These are phyloP conservation scores for Leptopilina boulardi DNA, from an alignment of 1,140 invertebrate genomes.

Conservation along the genomic window DNA sequence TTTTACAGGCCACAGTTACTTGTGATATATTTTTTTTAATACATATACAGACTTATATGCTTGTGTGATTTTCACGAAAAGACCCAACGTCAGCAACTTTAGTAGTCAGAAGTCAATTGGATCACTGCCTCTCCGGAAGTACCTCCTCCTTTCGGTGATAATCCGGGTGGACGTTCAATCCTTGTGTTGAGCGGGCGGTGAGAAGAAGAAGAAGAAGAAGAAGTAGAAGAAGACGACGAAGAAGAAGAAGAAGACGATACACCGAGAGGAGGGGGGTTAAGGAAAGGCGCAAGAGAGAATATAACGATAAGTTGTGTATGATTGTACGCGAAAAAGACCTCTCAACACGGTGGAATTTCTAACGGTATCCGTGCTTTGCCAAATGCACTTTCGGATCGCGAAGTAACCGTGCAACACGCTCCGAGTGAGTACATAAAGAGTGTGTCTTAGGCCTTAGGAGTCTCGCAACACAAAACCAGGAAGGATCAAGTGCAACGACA, in stretches of 20 bases:
- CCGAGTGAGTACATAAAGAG: constrained; percentile 2
- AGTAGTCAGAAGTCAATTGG: constrained; percentile 11
- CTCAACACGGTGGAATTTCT: constrained; percentile 37
- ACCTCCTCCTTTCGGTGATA: constrained; percentile 24
- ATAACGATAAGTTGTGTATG: constrained; percentile 37
- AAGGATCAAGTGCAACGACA: neutral
- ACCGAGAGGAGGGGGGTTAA: neutral
- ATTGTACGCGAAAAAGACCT: constrained; percentile 44
- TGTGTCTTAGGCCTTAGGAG: neutral
- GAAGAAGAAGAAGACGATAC: constrained; percentile 15
- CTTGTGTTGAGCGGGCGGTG: neutral
- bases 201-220: constrained; percentile 23
- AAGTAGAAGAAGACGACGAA: constrained; percentile 18
- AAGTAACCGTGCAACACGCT: constrained; percentile 14
- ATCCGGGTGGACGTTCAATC: neutral
- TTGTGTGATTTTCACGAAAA: constrained; percentile 14
- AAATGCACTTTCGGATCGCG: constrained; percentile 41
- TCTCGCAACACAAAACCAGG: neutral
- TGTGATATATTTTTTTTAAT: neutral
- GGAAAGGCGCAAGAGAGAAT: constrained; percentile 18
- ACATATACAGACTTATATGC: too few species aligned
- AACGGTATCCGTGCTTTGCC: constrained; percentile 43
- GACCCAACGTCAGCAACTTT: neutral
- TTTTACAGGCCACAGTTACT: constrained; percentile 38
- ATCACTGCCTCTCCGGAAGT: constrained; percentile 24